phyloP scores from a whole-genome alignment of 1,140 invertebrate genomes.

The Drosophila parabipectinata region DNA sequence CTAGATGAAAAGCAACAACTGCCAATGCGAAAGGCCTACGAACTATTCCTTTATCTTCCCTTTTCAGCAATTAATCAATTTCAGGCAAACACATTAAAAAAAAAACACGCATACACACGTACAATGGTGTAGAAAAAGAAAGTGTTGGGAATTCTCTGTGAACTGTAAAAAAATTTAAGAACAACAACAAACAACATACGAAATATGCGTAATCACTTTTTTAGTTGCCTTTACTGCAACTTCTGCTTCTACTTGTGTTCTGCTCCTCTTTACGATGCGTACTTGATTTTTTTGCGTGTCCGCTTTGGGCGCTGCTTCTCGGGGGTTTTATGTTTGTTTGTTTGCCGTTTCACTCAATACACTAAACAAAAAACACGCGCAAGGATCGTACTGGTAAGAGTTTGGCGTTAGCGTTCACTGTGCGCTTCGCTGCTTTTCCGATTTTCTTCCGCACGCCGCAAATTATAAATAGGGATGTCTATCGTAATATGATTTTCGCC shows the following conservation, averaged over 20 bases:
- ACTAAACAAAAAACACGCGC: conserved; percentile 35
- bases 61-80: conserved; percentile 43
- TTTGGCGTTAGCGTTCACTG: background rate
- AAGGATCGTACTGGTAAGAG: background rate
- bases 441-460: conserved; percentile 1
- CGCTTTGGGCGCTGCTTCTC: conserved; percentile 35
- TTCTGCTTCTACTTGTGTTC: conserved; percentile 17
- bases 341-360: conserved; percentile 15
- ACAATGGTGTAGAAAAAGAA: conserved; percentile 12
- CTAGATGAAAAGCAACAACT: background rate
- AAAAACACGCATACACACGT: conserved; percentile 8
- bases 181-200: conserved; percentile 18
- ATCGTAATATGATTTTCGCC: too few relatives aligned
- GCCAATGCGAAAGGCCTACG: conserved; percentile 1
- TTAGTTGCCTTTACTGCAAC: conserved; percentile 29
- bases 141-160: background rate
- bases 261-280: conserved; percentile 20
- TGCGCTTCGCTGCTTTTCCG: conserved; percentile 1
- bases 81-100: background rate
- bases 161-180: conserved; percentile 23
- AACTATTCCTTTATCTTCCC: background rate
- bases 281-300: conserved; percentile 40
- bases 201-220: conserved; percentile 70
- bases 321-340: conserved; percentile 21
- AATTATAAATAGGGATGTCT: background rate